These are phyloP conservation scores for Parapsyche elsis DNA, from an alignment of 1,140 invertebrate species.

Conservation along the genomic window DNA sequence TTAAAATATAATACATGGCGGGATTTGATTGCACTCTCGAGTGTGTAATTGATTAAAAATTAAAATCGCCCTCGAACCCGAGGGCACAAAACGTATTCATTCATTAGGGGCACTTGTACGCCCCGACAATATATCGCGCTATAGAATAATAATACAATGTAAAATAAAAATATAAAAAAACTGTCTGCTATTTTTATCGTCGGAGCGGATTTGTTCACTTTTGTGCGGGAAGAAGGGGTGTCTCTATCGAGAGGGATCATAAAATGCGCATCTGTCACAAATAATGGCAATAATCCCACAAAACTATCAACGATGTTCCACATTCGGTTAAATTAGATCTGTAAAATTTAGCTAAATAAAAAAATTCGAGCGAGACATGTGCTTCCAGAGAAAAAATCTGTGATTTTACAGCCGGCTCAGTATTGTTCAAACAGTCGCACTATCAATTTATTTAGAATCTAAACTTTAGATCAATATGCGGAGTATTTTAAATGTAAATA, in stretches of 20 bases:
- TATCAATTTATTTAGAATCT: too few species aligned
- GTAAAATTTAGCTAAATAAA: too few species aligned
- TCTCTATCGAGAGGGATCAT: background rate
- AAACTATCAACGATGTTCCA: background rate
- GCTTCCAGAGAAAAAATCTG: background rate
- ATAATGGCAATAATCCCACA: background rate
- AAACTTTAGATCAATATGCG: too few species aligned
- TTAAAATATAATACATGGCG: background rate
- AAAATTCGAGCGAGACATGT: background rate
- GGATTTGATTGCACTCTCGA: background rate
- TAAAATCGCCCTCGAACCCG: background rate
- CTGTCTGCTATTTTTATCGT: background rate
- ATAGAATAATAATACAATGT: background rate
- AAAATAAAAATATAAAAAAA: slow-evolving; percentile 18
- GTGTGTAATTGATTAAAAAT: background rate
- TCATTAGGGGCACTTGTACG: slow-evolving; percentile 25
- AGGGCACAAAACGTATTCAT: background rate
- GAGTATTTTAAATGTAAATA: too few species aligned
- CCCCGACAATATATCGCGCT: slow-evolving; percentile 9
- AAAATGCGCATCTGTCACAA: slow-evolving; percentile 23
- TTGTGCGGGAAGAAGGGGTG: background rate
- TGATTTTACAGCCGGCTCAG: too few species aligned
- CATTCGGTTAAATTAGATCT: background rate
- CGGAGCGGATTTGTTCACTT: slow-evolving; percentile 14
- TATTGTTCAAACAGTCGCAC: too few species aligned